Evolutionary conservation across 1,140 invertebrate genomes (phyloP).

Genomic region (Danaus melanippus): DNA sequence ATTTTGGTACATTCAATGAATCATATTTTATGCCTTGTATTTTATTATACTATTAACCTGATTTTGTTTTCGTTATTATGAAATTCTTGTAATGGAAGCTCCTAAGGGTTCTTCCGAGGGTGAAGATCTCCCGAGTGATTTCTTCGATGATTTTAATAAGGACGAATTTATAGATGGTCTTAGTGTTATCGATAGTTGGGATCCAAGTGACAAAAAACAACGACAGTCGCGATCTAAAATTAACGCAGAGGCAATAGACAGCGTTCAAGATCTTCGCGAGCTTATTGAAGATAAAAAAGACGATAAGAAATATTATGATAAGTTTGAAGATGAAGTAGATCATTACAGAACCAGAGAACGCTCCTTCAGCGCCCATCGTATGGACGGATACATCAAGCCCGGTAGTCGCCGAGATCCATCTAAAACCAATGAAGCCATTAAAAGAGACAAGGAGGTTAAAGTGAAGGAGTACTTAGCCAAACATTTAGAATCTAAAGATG

Average conservation of each 20-base stretch:
- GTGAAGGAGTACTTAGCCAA: conserved; percentile 57
- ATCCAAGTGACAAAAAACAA: conserved; percentile 29
- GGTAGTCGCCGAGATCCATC: conserved; percentile 55
- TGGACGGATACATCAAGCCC: conserved; percentile 49
- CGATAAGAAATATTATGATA: conserved; percentile 3
- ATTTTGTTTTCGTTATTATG: background rate
- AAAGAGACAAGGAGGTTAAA: conserved; percentile 57
- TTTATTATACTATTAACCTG: too few species aligned
- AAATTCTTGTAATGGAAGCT: conserved; percentile 16
- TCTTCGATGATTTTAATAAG: conserved; percentile 62
- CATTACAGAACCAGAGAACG: conserved; percentile 7
- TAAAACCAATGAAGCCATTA: conserved; percentile 61
- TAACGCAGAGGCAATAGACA: conserved; percentile 27
- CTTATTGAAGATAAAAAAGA: conserved; percentile 31
- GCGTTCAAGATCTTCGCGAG: conserved; percentile 42
- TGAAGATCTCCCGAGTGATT: conserved; percentile 65
- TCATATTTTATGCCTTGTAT: too few species aligned
- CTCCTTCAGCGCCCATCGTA: conserved; percentile 15
- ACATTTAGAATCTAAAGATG: conserved; percentile 45
- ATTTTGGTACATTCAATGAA: too few species aligned
- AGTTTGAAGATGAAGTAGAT: conserved; percentile 7
- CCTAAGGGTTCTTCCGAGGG: conserved; percentile 32
- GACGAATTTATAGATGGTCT: conserved; percentile 64
- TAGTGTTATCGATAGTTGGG: conserved; percentile 61
- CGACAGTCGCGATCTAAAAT: conserved; percentile 13